These are phyloP conservation scores for Drosophila bunnanda DNA, from an alignment of 2,888 invertebrate species.

Conservation along the genomic window DNA sequence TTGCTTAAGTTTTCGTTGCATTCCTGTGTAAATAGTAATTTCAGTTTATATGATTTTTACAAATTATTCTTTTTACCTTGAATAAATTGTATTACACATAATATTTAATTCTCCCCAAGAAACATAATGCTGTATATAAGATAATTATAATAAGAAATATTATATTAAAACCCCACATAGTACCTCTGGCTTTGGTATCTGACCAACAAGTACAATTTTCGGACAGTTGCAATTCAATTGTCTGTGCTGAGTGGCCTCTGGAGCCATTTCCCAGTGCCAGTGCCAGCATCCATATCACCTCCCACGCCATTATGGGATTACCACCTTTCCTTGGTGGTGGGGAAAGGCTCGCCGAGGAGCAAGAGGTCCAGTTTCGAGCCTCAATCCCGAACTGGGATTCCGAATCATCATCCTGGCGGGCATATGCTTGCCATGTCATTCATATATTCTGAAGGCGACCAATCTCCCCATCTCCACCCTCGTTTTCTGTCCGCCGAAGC, in stretches of 20 bases:
- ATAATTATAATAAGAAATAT: no score
- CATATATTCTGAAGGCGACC: constrained; percentile 72
- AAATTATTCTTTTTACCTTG: no score
- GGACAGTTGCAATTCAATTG: constrained; percentile 34
- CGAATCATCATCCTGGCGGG: constrained; percentile 35
- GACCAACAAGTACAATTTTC: constrained; percentile 51
- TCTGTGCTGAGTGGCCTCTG: constrained; percentile 1
- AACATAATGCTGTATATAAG: no score
- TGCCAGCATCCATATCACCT: neutral
- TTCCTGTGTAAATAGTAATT: no score
- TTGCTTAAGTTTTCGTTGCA: no score
- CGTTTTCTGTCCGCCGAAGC: neutral
- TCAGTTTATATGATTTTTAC: no score
- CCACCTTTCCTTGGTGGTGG: constrained; percentile 22
- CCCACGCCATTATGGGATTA: constrained; percentile 10
- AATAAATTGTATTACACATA: no score
- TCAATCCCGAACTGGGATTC: constrained; percentile 54
- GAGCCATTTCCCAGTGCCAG: constrained; percentile 51
- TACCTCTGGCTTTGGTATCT: neutral
- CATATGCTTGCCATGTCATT: constrained; percentile 75
- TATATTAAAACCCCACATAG: neutral
- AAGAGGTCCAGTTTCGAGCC: constrained; percentile 18
- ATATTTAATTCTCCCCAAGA: no score
- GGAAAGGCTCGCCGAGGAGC: constrained; percentile 18
- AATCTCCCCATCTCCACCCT: constrained; percentile 4